A percentile compares a stretch with the other conserved stretches of the same genome.
Conservation (phyloP, 2,797 vertebrate species). For the Lagothrix lagotricha region DNA sequence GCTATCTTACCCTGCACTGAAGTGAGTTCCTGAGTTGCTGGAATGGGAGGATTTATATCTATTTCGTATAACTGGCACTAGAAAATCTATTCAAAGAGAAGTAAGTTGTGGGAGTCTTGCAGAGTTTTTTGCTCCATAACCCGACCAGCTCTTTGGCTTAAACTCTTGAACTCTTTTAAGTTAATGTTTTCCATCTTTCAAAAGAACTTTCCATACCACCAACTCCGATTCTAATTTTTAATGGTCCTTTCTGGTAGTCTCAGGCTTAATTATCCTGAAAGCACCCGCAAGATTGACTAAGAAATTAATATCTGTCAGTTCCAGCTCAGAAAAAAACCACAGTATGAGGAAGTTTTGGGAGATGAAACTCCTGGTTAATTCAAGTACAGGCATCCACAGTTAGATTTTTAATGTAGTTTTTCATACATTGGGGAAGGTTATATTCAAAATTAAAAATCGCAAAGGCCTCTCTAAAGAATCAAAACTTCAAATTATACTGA, state of each 20-base stretch:
- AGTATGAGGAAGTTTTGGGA: background rate
- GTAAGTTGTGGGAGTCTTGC: background rate
- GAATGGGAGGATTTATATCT: slow-evolving; percentile 48
- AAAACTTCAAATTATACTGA: background rate
- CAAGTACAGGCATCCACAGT: background rate
- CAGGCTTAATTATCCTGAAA: slow-evolving; percentile 17
- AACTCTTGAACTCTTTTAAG: slow-evolving; percentile 58
- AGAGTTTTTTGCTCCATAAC: background rate
- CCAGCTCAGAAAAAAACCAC: background rate
- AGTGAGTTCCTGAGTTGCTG: slow-evolving; percentile 37
- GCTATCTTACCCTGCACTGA: slow-evolving; percentile 4
- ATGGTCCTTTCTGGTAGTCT: background rate
- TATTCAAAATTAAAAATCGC: background rate
- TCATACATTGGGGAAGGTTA: background rate
- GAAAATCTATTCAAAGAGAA: background rate
- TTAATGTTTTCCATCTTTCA: slow-evolving; percentile 43
- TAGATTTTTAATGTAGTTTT: slow-evolving; percentile 5
- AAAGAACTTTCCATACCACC: background rate
- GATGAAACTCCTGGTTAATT: background rate
- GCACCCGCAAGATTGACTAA: background rate
- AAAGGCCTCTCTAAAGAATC: background rate
- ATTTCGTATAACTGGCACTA: slow-evolving; percentile 20
- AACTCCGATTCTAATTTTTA: background rate
- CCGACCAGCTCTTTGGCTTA: slow-evolving; percentile 25
- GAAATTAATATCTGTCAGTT: background rate